Evolutionary conservation across 2,888 invertebrate species (phyloP).

Genomic region (Melolontha melolontha): DNA sequence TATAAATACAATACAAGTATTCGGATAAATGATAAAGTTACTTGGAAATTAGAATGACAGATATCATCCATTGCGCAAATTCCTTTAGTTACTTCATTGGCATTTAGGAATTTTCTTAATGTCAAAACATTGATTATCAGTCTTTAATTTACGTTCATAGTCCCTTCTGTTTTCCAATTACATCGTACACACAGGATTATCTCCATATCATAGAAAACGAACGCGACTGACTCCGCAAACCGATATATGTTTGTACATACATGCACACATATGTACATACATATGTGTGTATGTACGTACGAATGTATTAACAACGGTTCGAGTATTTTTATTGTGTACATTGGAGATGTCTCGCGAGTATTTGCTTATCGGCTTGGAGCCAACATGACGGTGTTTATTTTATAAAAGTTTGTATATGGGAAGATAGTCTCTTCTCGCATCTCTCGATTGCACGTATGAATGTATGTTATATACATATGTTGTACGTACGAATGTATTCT

Average conservation of each 20-base stretch:
- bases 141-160: no score
- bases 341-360: slow-evolving; percentile 37
- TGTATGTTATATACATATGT: background rate
- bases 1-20: no score
- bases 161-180: no score
- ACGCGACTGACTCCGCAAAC: slow-evolving; percentile 20
- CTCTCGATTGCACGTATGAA: slow-evolving; percentile 6
- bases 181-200: no score
- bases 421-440: slow-evolving; percentile 28
- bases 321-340: slow-evolving; percentile 31
- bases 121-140: no score
- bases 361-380: slow-evolving; percentile 43
- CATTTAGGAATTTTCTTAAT: no score
- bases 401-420: slow-evolving; percentile 37
- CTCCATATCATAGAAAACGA: slow-evolving; percentile 10
- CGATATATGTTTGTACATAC: slow-evolving; percentile 6
- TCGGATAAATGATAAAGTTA: no score
- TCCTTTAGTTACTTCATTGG: no score
- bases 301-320: slow-evolving; percentile 23
- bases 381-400: slow-evolving; percentile 43
- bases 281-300: no score
- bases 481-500: slow-evolving; percentile 1
- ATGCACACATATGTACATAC: background rate
- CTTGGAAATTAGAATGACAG: no score
- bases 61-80: no score